phyloP scores from a whole-genome alignment of 2,888 invertebrate genomes.

The Drosophila incognita region DNA sequence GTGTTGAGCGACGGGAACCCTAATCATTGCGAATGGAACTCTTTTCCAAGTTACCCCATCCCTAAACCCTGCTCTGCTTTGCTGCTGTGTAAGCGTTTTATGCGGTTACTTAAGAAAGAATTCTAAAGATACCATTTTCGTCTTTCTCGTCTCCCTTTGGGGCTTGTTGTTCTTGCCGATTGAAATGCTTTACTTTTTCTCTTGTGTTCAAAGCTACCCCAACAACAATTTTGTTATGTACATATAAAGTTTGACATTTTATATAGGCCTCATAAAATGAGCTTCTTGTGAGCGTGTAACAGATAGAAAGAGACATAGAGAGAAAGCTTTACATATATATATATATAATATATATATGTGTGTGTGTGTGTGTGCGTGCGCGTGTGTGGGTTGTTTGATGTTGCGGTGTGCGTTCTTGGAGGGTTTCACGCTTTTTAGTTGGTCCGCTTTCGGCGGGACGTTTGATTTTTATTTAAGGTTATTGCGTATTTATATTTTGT shows the following conservation, averaged over 20 bases:
- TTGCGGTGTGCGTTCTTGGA: conserved; percentile 52
- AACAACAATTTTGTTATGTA: conserved; percentile 58
- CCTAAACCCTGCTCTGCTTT: not conserved
- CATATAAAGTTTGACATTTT: conserved; percentile 51
- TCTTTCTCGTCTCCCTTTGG: not conserved
- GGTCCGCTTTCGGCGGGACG: conserved; percentile 17
- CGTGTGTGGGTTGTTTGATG: conserved; percentile 43
- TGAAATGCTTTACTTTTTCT: conserved; percentile 29
- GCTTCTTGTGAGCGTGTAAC: conserved; percentile 24
- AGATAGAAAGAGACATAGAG: conserved; percentile 1
- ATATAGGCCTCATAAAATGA: conserved; percentile 35
- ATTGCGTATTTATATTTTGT: conserved; percentile 57
- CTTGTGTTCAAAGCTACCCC: conserved; percentile 64
- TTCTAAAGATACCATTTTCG: conserved; percentile 59
- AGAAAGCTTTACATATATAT: not conserved
- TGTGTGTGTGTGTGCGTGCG: conserved; percentile 14
- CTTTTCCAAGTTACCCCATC: conserved; percentile 6
- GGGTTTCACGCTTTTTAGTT: conserved; percentile 52
- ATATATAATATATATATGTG: too few relatives aligned
- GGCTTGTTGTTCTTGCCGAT: conserved; percentile 32
- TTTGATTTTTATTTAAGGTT: conserved; percentile 57
- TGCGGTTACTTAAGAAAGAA: conserved; percentile 61
- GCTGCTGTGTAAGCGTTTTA: conserved; percentile 55
- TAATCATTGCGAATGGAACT: conserved; percentile 47
- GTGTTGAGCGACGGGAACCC: conserved; percentile 26